Conservation (phyloP, 2,113 vertebrate genomes). For the Numenius arquata region DNA sequence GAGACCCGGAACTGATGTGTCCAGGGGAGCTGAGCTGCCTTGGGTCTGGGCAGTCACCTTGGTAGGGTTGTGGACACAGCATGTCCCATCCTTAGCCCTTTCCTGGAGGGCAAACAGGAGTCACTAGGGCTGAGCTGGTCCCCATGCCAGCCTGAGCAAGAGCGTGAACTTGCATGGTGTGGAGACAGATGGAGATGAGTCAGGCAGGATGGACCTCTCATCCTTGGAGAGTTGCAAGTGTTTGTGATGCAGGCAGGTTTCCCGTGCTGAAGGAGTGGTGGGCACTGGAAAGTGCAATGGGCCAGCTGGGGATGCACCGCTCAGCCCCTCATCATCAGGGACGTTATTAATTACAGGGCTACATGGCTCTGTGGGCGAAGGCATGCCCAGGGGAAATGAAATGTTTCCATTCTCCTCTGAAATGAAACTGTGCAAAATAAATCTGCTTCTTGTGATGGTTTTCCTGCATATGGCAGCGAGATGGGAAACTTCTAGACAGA, state of each 20-base stretch:
- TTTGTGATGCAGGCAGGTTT: neutral
- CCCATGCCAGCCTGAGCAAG: rapidly evolving
- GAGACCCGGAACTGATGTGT: neutral
- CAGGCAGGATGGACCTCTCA: neutral
- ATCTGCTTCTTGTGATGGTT: neutral
- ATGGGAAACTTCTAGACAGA: neutral
- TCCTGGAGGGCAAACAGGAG: neutral
- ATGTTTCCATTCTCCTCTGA: neutral
- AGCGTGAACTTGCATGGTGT: rapidly evolving
- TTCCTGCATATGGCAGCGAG: neutral
- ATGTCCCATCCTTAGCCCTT: neutral
- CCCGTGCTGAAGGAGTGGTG: rapidly evolving
- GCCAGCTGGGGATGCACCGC: neutral
- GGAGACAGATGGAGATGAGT: neutral
- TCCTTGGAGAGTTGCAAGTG: neutral
- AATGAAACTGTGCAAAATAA: neutral
- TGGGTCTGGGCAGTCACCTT: neutral
- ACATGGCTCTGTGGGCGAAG: neutral
- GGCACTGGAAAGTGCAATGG: neutral
- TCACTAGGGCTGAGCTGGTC: neutral
- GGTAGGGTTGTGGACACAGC: neutral
- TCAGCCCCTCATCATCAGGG: rapidly evolving
- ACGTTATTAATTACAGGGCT: neutral
- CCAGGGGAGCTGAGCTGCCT: neutral
- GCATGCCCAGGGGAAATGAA: neutral